phyloP scores from a whole-genome alignment of 2,888 invertebrate genomes.

The Heteropelma amictum region DNA sequence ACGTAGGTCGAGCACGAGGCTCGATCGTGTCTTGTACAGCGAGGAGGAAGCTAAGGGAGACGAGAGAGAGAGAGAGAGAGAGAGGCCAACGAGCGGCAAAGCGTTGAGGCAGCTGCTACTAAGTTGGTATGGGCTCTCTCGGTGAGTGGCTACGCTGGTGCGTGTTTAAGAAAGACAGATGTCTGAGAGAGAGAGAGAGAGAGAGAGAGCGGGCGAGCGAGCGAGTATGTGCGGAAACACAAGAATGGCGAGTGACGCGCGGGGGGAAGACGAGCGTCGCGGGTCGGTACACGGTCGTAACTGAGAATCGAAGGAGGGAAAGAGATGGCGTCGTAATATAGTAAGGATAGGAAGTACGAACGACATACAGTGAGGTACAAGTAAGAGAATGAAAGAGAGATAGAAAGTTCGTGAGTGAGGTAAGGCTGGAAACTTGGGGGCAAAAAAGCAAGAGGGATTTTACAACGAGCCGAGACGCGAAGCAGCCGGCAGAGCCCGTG shows the following conservation, averaged over 20 bases:
- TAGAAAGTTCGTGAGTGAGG: conserved; percentile 22
- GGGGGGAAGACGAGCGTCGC: neutral
- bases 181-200: neutral
- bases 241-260: conserved; percentile 36
- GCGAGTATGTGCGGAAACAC: conserved; percentile 40
- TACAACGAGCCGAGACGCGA: conserved; percentile 51
- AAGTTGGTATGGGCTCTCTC: conserved; percentile 29
- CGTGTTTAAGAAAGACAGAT: conserved; percentile 8
- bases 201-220: conserved; percentile 2
- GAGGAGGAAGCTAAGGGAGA: conserved; percentile 34
- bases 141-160: conserved; percentile 42
- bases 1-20: conserved; percentile 33
- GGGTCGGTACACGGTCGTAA: conserved; percentile 35
- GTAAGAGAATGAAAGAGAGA: conserved; percentile 1
- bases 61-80: conserved; percentile 16
- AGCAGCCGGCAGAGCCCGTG: conserved; percentile 49
- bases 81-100: conserved; percentile 45
- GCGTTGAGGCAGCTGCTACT: conserved; percentile 54
- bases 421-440: conserved; percentile 17
- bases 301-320: conserved; percentile 28
- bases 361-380: neutral
- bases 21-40: conserved; percentile 48
- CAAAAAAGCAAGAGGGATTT: conserved; percentile 38
- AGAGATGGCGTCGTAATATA: conserved; percentile 21
- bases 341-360: conserved; percentile 2